Evolutionary conservation across 2,888 invertebrate genomes (phyloP).

Genomic region (Lithophane semibrunnea): DNA sequence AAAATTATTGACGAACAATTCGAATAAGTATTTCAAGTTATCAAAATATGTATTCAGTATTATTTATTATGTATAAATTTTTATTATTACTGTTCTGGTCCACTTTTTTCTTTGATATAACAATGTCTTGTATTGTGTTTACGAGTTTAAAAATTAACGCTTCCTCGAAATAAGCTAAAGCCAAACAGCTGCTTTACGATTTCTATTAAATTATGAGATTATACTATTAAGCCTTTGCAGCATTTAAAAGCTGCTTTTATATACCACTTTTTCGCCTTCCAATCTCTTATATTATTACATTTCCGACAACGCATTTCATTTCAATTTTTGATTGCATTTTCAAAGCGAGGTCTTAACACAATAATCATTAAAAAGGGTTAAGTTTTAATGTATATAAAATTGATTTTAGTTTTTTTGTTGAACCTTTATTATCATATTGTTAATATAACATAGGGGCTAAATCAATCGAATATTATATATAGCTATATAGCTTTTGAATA

Average conservation of each 20-base stretch:
- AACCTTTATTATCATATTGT: conserved; percentile 81
- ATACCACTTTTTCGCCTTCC: conserved; percentile 53
- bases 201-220: conserved; percentile 46
- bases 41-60: conserved; percentile 63
- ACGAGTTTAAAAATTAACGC: conserved; percentile 55
- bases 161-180: conserved; percentile 46
- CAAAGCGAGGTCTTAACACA: conserved; percentile 64
- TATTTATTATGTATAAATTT: conserved; percentile 52
- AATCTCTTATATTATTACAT: conserved; percentile 63
- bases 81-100: conserved; percentile 23
- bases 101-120: conserved; percentile 17
- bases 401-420: conserved; percentile 83
- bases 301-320: conserved; percentile 78
- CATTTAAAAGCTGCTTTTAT: conserved; percentile 44
- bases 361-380: conserved; percentile 68
- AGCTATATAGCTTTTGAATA: conserved; percentile 75
- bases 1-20: conserved; percentile 59
- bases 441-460: conserved; percentile 76
- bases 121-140: conserved; percentile 49
- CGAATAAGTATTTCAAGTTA: conserved; percentile 46
- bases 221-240: conserved; percentile 54
- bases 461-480: conserved; percentile 81
- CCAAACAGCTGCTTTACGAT: conserved; percentile 29
- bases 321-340: conserved; percentile 74
- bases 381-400: conserved; percentile 86